Base-by-base conservation (phyloP, 2,888 invertebrate genomes). In the Branchinecta sandiegonensis region DNA sequence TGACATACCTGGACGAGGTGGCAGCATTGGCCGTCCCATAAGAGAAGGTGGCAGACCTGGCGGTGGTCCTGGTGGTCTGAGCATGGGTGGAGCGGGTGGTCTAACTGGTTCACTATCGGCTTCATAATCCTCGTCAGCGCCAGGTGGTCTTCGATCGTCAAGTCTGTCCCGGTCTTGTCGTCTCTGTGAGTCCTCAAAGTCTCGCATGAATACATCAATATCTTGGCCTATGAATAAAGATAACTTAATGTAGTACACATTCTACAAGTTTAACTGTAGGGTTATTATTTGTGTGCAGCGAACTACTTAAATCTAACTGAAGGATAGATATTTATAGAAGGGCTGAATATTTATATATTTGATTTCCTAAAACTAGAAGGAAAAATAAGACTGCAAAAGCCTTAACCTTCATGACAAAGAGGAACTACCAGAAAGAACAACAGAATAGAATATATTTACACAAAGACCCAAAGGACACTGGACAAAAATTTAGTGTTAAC, bases 141-240 rank as follows among this genome's bases (percentile, higher is more conserved):
- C 72, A 66, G 78, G 72, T 0, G 77, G 77, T 23, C 77, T 79
- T 76, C 84, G 80, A 1, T 83, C 82, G 74, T 78, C 83, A 66
- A 84, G 79, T 75, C 85, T 85, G 1, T 83, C 82, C 72, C 85
- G 79, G 17, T 67, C 73, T 72, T 47, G 72, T 72, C 85, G 88
- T 71, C 86, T 83, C 76, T 88, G 88, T 75, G 85, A 85, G 73
- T 89, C 89, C 0, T 88, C 89, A 71, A 77, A 76, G 74, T 92
- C 92, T 75, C 90, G 88, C 89, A 92, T 91, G 74, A 92, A 92
- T 71, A 89, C 89, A 74, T 93, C 93, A 23, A 93, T 89, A 75
- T 92, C 91, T 79, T 94, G 92, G 1, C 92, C 56, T 56, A 17
- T 14, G 17, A 17, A 17, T 14, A 56, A 56, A 56, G 10, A 14